A percentile compares a stretch with the other conserved stretches of the same genome.
Evolutionary conservation across 2,113 vertebrate genomes (phyloP).

Genomic region (Urocynchramus pylzowi): DNA sequence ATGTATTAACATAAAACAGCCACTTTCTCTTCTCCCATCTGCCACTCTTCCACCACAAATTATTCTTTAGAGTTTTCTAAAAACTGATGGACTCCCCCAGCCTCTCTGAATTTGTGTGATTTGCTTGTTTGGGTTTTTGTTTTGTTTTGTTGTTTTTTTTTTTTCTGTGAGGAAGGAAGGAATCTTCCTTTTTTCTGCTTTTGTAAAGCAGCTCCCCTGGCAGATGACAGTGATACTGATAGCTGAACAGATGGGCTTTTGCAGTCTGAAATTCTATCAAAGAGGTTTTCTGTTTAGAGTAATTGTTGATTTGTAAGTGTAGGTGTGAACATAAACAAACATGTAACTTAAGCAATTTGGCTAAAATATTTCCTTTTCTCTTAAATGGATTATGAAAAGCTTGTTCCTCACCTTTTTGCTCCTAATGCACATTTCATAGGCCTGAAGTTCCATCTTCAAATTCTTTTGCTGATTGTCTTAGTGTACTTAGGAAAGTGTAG

Average conservation of each 20-base stretch:
- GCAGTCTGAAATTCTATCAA: background rate
- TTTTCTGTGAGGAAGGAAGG: background rate
- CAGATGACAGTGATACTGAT: conserved; percentile 28
- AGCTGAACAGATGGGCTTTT: conserved; percentile 53
- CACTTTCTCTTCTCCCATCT: background rate
- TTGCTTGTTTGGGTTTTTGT: background rate
- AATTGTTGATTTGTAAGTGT: conserved; percentile 40
- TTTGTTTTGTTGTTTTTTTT: too few relatives aligned
- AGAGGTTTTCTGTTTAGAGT: conserved; percentile 34
- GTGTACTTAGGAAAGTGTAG: background rate
- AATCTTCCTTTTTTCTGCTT: background rate
- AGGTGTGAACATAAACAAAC: conserved; percentile 63
- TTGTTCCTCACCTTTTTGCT: background rate
- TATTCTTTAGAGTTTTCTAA: background rate
- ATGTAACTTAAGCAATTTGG: background rate
- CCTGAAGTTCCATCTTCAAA: background rate
- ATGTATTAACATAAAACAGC: background rate
- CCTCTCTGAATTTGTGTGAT: background rate
- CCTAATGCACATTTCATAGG: background rate
- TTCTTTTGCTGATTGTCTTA: background rate
- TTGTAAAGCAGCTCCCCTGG: background rate
- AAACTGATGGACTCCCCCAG: background rate
- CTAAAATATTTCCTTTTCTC: background rate
- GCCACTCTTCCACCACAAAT: background rate
- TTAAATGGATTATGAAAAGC: background rate